These are phyloP conservation scores for Pseudococcus jackbeardsleyi DNA, from an alignment of 2,888 invertebrate species.

Conservation along the genomic window DNA sequence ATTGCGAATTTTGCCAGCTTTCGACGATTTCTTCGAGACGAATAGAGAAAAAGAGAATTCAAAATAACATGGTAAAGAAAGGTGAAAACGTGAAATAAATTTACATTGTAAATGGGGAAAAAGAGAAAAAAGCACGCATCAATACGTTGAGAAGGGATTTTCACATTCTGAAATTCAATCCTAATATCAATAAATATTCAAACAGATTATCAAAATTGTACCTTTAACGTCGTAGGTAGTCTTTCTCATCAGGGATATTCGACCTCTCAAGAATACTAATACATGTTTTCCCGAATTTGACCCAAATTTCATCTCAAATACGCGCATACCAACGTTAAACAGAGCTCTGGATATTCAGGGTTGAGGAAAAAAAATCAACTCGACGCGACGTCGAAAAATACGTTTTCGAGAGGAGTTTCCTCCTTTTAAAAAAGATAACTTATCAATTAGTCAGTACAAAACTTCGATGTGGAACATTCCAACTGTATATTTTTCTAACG, in stretches of 20 bases:
- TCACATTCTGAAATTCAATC: neutral
- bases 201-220: constrained; percentile 22
- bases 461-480: neutral
- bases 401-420: neutral
- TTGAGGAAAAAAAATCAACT: neutral
- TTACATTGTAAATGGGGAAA: neutral
- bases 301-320: neutral
- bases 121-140: neutral
- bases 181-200: constrained; percentile 47
- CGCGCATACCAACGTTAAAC: neutral
- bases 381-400: neutral
- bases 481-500: neutral
- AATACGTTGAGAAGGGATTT: neutral
- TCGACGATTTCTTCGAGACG: neutral
- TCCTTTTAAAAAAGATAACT: constrained; percentile 26
- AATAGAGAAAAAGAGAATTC: neutral
- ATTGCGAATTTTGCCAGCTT: neutral
- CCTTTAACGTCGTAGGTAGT: constrained; percentile 1
- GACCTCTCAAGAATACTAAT: constrained; percentile 14
- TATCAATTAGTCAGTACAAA: constrained; percentile 20
- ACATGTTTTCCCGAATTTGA: neutral
- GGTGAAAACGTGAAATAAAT: constrained; percentile 14
- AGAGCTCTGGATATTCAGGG: neutral
- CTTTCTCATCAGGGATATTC: constrained; percentile 3
- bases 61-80: constrained; percentile 8